Evolutionary conservation across 2,888 invertebrate genomes (phyloP).

Genomic region (Malthinus seriepunctatus): DNA sequence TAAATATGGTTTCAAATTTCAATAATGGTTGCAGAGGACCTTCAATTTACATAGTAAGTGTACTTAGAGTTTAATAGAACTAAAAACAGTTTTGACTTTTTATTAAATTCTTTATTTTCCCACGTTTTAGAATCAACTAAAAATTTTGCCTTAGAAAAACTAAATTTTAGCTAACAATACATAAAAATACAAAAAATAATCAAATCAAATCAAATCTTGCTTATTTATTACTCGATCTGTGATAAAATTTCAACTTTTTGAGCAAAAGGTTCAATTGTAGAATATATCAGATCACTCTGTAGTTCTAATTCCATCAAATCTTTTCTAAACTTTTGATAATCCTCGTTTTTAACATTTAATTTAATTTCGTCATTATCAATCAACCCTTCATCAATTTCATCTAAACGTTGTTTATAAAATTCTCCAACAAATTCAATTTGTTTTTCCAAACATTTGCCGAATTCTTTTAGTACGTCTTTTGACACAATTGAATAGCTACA

Average conservation of each 20-base stretch:
- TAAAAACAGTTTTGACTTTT: too few species aligned
- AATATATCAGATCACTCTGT: constrained; percentile 33
- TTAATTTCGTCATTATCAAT: constrained; percentile 7
- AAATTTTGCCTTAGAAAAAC: too few species aligned
- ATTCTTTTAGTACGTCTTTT: constrained; percentile 29
- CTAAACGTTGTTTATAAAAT: constrained; percentile 16
- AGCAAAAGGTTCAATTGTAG: neutral
- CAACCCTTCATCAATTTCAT: constrained; percentile 1
- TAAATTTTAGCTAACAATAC: too few species aligned
- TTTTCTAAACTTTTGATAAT: constrained; percentile 32
- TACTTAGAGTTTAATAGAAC: too few species aligned
- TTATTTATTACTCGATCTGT: too few species aligned
- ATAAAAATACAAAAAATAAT: too few species aligned
- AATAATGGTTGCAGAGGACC: too few species aligned
- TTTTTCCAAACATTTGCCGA: constrained; percentile 31
- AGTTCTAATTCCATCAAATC: constrained; percentile 36
- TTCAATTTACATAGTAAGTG: too few species aligned
- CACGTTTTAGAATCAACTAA: too few species aligned
- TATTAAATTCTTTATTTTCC: too few species aligned
- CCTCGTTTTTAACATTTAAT: constrained; percentile 12
- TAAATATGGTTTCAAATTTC: too few species aligned
- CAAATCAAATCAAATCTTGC: too few species aligned
- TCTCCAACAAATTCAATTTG: constrained; percentile 35
- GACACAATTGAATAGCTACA: neutral
- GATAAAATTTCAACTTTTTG: neutral